Evolutionary conservation across 2,888 invertebrate genomes (phyloP).

Genomic region (Cotesia congregata): DNA sequence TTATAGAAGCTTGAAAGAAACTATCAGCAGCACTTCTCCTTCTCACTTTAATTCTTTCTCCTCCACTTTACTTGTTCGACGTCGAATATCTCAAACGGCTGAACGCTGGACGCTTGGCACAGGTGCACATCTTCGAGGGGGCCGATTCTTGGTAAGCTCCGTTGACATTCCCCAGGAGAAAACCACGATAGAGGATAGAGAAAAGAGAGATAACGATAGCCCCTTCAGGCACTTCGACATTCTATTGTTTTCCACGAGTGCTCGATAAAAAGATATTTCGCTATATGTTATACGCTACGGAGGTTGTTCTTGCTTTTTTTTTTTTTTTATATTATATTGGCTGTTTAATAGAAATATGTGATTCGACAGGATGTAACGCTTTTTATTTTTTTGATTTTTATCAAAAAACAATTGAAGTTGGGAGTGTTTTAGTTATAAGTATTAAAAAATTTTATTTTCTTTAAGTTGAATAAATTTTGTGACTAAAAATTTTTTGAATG

Average conservation of each 20-base stretch:
- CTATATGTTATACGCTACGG: no score
- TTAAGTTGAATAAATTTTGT: no score
- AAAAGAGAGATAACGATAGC: constrained; percentile 25
- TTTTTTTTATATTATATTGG: no score
- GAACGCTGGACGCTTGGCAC: background rate
- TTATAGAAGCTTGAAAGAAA: background rate
- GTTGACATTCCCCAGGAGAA: constrained; percentile 46
- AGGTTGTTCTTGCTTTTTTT: no score
- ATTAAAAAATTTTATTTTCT: no score
- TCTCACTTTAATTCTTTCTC: constrained; percentile 1
- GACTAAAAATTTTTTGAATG: no score
- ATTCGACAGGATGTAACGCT: no score
- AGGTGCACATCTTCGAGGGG: constrained; percentile 29
- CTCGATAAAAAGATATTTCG: no score
- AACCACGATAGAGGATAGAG: constrained; percentile 36
- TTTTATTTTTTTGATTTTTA: no score
- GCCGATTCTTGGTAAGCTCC: constrained; percentile 26
- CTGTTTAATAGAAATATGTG: no score
- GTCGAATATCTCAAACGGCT: constrained; percentile 17
- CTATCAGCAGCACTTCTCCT: background rate
- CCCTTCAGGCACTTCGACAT: constrained; percentile 44
- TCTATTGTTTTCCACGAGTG: constrained; percentile 52
- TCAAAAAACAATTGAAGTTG: no score
- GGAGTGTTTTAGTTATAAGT: no score
- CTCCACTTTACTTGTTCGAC: constrained; percentile 1